phyloP scores from a whole-genome alignment of 2,888 invertebrate genomes.

The Sycophila texana region DNA sequence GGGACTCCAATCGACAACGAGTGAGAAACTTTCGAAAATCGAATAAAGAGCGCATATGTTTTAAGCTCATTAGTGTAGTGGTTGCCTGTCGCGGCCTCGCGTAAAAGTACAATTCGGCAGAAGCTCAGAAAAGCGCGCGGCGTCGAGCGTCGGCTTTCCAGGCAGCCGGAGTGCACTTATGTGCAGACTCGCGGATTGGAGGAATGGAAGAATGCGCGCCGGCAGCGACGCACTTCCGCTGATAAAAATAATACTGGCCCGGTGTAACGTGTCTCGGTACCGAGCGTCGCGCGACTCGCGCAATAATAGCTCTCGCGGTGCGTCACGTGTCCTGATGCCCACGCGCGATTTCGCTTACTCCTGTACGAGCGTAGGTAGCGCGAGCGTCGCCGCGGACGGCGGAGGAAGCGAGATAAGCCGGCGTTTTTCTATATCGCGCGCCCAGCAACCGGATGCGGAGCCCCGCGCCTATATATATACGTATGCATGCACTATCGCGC shows the following conservation, averaged over 20 bases:
- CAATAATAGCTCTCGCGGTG: slow-evolving; percentile 44
- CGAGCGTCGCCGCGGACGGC: not conserved
- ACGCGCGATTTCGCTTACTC: slow-evolving; percentile 20
- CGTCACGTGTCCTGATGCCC: not conserved
- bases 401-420: slow-evolving; percentile 35
- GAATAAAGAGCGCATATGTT: too few species aligned
- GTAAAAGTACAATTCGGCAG: slow-evolving; percentile 54
- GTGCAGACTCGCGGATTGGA: slow-evolving; percentile 64
- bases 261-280: slow-evolving; percentile 68
- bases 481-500: not conserved
- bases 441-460: slow-evolving; percentile 28
- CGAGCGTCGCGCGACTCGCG: slow-evolving; percentile 28
- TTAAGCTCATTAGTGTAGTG: too few species aligned
- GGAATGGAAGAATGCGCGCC: slow-evolving; percentile 72
- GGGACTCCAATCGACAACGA: not conserved
- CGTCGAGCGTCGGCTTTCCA: slow-evolving; percentile 63
- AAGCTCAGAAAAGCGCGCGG: not conserved
- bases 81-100: not conserved
- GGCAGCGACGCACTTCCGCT: slow-evolving; percentile 75
- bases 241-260: slow-evolving; percentile 71
- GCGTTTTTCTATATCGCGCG: slow-evolving; percentile 10
- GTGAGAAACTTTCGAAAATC: not conserved
- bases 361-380: slow-evolving; percentile 12
- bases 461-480: too few species aligned
- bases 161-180: slow-evolving; percentile 58